Conservation (phyloP, 2,888 invertebrate genomes). For the Drosophila suboccidentalis region DNA sequence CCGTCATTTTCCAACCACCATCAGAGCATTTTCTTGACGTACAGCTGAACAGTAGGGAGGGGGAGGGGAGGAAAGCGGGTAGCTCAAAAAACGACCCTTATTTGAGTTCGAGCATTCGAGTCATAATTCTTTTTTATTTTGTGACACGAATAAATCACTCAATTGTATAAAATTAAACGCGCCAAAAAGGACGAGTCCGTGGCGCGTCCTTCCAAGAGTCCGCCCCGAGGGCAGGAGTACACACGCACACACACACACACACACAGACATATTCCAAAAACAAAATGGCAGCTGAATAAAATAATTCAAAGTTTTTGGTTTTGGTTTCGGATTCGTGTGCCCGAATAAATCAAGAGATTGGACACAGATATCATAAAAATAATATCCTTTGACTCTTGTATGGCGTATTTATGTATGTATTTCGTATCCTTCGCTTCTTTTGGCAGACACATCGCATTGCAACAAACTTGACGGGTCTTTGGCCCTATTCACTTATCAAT, state of each 20-base stretch:
- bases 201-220: conserved; percentile 7
- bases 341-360: conserved; percentile 85
- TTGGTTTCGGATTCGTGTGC: conserved; percentile 78
- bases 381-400: conserved; percentile 73
- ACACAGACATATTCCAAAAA: conserved; percentile 53
- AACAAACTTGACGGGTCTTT: conserved; percentile 55
- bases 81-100: conserved; percentile 76
- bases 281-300: conserved; percentile 80
- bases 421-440: conserved; percentile 51
- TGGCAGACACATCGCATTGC: conserved; percentile 38
- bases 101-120: conserved; percentile 64
- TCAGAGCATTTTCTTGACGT: conserved; percentile 46
- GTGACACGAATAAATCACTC: conserved; percentile 85
- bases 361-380: conserved; percentile 86
- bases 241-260: conserved; percentile 4
- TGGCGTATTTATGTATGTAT: conserved; percentile 31
- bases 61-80: conserved; percentile 16
- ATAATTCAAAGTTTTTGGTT: conserved; percentile 71
- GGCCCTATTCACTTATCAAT: conserved; percentile 4
- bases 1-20: conserved; percentile 59
- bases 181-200: conserved; percentile 51
- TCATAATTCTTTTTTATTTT: conserved; percentile 84
- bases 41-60: conserved; percentile 10
- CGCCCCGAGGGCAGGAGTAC: background rate
- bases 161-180: conserved; percentile 83